Evolutionary conservation across 2,888 invertebrate species (phyloP).

Genomic region (Caenorhabditis sp.): DNA sequence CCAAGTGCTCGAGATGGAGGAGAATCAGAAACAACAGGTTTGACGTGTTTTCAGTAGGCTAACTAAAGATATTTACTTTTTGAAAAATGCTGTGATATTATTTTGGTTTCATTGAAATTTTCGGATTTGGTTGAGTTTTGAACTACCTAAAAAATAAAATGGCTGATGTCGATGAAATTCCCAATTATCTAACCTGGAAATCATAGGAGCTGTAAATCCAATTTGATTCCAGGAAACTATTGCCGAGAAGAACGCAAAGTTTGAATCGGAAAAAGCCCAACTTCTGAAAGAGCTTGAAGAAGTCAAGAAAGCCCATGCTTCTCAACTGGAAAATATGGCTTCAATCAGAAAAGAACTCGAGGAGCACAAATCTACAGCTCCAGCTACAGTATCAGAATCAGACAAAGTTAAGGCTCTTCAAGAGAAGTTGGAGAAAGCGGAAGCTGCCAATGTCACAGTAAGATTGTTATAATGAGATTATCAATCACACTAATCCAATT

Average conservation of each 20-base stretch:
- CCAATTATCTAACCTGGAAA: too few relatives aligned
- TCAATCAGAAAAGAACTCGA: slow-evolving; percentile 48
- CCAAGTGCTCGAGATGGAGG: slow-evolving; percentile 78
- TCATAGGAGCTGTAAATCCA: too few relatives aligned
- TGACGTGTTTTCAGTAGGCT: slow-evolving; percentile 16
- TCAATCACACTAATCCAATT: neutral
- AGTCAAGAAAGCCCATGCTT: slow-evolving; percentile 35
- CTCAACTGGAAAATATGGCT: slow-evolving; percentile 31
- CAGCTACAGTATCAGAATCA: slow-evolving; percentile 24
- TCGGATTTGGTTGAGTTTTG: neutral
- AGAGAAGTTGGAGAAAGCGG: slow-evolving; percentile 51
- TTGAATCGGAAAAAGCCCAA: slow-evolving; percentile 44
- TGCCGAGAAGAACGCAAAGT: slow-evolving; percentile 27
- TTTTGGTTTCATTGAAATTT: neutral
- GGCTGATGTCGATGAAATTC: too few relatives aligned
- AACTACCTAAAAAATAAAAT: too few relatives aligned
- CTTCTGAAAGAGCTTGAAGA: slow-evolving; percentile 47
- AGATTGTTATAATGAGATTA: neutral
- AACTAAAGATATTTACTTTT: slow-evolving; percentile 13
- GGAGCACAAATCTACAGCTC: slow-evolving; percentile 26
- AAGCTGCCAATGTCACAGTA: slow-evolving; percentile 37
- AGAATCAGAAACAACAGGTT: slow-evolving; percentile 64
- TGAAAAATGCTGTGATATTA: slow-evolving; percentile 12
- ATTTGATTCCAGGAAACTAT: slow-evolving; percentile 8
- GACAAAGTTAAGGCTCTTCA: slow-evolving; percentile 60